Base-by-base conservation (phyloP, 2,888 invertebrate species). In the Lasioglossum leucozonium region DNA sequence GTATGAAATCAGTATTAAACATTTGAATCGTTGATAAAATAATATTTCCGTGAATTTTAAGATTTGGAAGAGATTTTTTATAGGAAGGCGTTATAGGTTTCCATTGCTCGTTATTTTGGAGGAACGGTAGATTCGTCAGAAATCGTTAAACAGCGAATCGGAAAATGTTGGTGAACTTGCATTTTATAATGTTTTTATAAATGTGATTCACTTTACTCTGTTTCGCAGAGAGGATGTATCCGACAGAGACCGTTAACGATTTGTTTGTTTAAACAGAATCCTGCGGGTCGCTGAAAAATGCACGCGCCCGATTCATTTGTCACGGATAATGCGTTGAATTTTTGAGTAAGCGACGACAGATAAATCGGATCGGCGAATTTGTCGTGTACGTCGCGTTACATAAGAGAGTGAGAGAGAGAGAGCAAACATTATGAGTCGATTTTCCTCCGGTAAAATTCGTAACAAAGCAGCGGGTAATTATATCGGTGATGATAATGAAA, bases 391-490 rank as follows among this genome's bases (percentile, higher is more conserved):
- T 22, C 18, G 16, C 26, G 37, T 22, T 26, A 6, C 47, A 6
- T 18, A 13, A 30, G 22, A 51, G 51, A 4, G 22, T n/a, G 6
- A 51, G 51, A 55, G 55, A 30, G 65, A 67, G 34, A 47, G 11
- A 13, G 16, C 13, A 75, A 75, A 82, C 71, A 62, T 81, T 75
- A n/a, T n/a, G n/a, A n/a, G 26, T 47, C 5, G 47, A 37, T 62
- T 58, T 71, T 51, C 67, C 18, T n/a, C 37, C 40, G 34, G 34
- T 42, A 44, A 62, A 51, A 78, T 65, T 78, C 51, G 34, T 51
- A 69, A 16, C 71, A 51, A 65, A 51, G 34, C 51, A 26, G 37
- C 51, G 74, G 47, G n/a, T 37, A 65, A 84, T 84, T 62, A 72
- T 71, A 78, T 22, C 47, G 37, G 4, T 22, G 55, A 69, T 58